phyloP scores from a whole-genome alignment of 2,888 invertebrate species.

The Cataglyphis livida region DNA sequence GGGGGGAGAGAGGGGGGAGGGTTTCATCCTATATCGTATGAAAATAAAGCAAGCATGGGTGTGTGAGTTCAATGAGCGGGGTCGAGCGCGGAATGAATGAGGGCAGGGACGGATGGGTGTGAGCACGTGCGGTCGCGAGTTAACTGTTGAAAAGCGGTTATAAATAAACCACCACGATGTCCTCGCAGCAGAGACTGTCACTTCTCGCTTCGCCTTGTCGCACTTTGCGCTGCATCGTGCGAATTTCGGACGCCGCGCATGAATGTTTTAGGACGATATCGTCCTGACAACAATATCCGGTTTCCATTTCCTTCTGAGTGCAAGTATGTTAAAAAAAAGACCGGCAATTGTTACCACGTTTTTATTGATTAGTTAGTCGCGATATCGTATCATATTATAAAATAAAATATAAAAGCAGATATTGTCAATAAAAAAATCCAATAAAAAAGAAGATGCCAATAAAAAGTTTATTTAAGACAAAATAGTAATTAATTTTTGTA shows the following conservation, averaged over 20 bases:
- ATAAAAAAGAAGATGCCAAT: neutral
- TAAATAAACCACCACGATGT: constrained; percentile 71
- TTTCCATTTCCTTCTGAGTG: neutral
- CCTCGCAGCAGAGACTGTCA: constrained; percentile 40
- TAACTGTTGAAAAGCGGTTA: constrained; percentile 74
- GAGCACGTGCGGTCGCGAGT: constrained; percentile 62
- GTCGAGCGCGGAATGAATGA: constrained; percentile 33
- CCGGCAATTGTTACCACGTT: neutral
- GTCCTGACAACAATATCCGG: neutral
- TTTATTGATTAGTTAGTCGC: neutral
- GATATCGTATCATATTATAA: neutral
- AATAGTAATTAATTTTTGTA: neutral
- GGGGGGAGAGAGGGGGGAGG: too few species aligned
- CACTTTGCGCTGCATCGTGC: constrained; percentile 50
- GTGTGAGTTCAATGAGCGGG: constrained; percentile 66
- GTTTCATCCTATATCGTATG: constrained; percentile 50
- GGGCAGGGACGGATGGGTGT: constrained; percentile 48
- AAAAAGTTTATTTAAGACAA: neutral
- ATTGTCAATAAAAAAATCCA: neutral
- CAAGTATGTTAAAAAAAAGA: neutral
- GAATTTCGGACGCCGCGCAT: constrained; percentile 62
- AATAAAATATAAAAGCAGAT: constrained; percentile 6
- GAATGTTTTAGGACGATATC: constrained; percentile 65
- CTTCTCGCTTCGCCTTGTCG: constrained; percentile 37
- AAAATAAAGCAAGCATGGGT: constrained; percentile 68